Evolutionary conservation across 2,113 vertebrate genomes (phyloP), one percentile per base, ranked within the genome.

Genomic region (Zosterops pallidus): DNA sequence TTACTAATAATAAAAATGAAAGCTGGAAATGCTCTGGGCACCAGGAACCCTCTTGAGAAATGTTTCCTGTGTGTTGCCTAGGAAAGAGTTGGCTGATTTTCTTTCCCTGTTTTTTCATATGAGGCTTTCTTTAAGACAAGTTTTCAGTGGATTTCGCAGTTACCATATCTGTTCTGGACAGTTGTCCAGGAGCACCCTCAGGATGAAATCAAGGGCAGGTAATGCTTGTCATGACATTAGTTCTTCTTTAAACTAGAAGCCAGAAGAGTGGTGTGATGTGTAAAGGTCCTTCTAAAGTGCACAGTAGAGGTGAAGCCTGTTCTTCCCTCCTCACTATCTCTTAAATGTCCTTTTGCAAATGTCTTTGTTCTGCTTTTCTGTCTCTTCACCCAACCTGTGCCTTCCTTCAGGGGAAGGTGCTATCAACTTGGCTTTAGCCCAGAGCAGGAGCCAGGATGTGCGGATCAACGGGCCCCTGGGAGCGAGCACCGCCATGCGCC

Each of bases 381-480:
- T n/a, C 1, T 70, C 8, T 22, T 93, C 50, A 65, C 71, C 44
- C 53, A 22, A 8, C 3, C 4, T 77, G 37, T 84, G 37, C 10
- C 0, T 76, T 77, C 0, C 83, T 97, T 96, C 41, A 99, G 99
- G 99, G 85, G 99, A 99, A 98, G 99, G 99, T 93, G 98, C 99
- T 91, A 99, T 99, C 96, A 99, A 99, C 94, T 98, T 99, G 86
- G 98, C 99, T 85, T 93, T 99, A 87, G 98, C 97, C 94, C 99
- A 99, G 92, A 99, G 98, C 94, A 97, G 99, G 97, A 98, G 98
- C 65, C 99, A 99, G 93, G 99, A 99, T 96, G 98, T 99, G 41
- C 97, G 99, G 92, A 98, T 99, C 93, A 99, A 99, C 46, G 99
- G 99, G 94, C 99, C 99, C 49, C 97, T 99, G 92, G 99, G 98